Evolutionary conservation across 1,140 invertebrate species (phyloP).

Genomic region (Trialeurodes vaporariorum): DNA sequence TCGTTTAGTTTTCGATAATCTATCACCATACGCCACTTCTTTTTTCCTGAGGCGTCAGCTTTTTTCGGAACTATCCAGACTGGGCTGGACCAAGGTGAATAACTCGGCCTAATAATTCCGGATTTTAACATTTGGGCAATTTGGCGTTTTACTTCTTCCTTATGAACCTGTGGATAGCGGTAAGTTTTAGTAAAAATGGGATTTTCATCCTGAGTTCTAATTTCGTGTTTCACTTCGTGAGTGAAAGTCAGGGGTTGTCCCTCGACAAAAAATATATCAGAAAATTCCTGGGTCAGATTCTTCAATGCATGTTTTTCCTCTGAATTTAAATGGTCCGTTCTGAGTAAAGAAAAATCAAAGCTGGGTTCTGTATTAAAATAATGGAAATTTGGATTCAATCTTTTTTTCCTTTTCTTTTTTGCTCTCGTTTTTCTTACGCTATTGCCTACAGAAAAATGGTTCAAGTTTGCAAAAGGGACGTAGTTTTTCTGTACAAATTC

Average conservation of each 20-base stretch:
- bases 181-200: constrained; percentile 27
- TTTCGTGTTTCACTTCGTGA: constrained; percentile 26
- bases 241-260: constrained; percentile 17
- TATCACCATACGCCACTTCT: constrained; percentile 20
- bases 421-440: no score
- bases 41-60: constrained; percentile 17
- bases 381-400: no score
- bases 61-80: constrained; percentile 23
- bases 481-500: no score
- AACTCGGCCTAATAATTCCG: constrained; percentile 13
- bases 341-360: no score
- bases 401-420: no score
- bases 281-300: constrained; percentile 8
- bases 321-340: constrained; percentile 17
- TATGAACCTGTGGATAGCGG: constrained; percentile 29
- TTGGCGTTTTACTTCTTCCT: constrained; percentile 30
- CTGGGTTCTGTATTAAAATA: no score
- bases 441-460: no score
- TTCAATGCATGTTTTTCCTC: constrained; percentile 16
- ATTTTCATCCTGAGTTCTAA: no score
- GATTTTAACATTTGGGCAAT: constrained; percentile 21
- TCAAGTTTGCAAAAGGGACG: no score
- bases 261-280: constrained; percentile 18
- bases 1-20: constrained; percentile 36
- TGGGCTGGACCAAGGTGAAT: constrained; percentile 17